Conservation (phyloP, 2,113 vertebrate species). For the Hymenochirus boettgeri region DNA sequence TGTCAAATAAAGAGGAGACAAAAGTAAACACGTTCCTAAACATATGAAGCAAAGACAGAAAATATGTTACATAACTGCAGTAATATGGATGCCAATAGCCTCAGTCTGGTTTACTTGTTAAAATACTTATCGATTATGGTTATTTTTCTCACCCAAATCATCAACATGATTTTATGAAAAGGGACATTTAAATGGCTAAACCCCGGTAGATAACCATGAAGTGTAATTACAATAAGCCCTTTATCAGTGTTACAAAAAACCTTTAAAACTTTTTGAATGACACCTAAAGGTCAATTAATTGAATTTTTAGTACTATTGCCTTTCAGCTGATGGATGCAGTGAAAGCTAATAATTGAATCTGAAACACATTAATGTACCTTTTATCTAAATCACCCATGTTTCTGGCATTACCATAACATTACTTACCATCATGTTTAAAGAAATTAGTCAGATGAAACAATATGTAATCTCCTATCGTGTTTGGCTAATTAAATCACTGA, state of each 20-base stretch:
- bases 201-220: not conserved
- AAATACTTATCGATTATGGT: too few relatives aligned
- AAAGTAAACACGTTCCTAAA: conserved; percentile 9
- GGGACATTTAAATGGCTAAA: not conserved
- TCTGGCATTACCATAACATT: conserved; percentile 55
- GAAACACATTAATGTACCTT: conserved; percentile 61
- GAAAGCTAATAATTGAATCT: conserved; percentile 65
- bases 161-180: not conserved
- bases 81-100: not conserved
- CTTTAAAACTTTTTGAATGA: conserved; percentile 41
- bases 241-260: not conserved
- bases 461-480: conserved; percentile 39
- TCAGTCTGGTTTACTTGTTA: not conserved
- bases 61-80: not conserved
- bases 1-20: conserved; percentile 21
- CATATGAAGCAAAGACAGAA: not conserved
- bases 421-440: conserved; percentile 54
- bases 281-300: conserved; percentile 60
- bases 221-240: not conserved
- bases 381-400: conserved; percentile 55
- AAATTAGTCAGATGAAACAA: conserved; percentile 51
- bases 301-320: conserved; percentile 60
- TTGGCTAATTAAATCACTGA: conserved; percentile 38
- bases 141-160: not conserved
- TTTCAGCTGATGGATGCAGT: conserved; percentile 63